phyloP scores from a whole-genome alignment of 2,113 vertebrate genomes.

The Cisticola juncidis region DNA sequence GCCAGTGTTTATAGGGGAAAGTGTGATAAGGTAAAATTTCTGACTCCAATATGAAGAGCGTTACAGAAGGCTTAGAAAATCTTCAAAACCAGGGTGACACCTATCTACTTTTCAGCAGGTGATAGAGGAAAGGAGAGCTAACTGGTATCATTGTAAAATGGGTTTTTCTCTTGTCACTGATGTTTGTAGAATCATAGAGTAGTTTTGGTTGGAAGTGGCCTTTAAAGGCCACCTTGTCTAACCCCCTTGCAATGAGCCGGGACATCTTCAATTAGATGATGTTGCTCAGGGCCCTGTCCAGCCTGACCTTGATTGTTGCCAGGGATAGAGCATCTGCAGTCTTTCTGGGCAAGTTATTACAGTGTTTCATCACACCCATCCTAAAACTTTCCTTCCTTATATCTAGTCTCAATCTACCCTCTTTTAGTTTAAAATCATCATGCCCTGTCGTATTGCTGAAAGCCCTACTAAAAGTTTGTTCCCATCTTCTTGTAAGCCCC shows the following conservation, averaged over 20 bases:
- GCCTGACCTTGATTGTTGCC: neutral
- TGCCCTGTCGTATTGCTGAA: neutral
- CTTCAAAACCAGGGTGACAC: too few relatives aligned
- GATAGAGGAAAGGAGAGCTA: neutral
- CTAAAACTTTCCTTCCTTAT: neutral
- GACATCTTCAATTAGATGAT: neutral
- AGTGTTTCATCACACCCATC: neutral
- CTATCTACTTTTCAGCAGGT: neutral
- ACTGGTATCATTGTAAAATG: neutral
- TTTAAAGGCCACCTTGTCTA: neutral
- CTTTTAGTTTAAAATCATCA: neutral
- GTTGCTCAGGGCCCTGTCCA: accelerated
- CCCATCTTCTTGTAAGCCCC: neutral
- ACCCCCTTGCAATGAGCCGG: neutral
- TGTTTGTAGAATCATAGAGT: neutral
- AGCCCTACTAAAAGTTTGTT: neutral
- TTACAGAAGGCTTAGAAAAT: too few relatives aligned
- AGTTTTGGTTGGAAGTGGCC: neutral
- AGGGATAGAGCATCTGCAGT: accelerated
- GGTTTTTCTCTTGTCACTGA: neutral
- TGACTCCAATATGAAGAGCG: too few relatives aligned
- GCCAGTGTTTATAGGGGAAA: too few relatives aligned
- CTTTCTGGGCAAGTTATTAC: neutral
- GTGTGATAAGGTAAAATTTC: too few relatives aligned
- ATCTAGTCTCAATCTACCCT: neutral